Evolutionary conservation across 1,140 invertebrate species (phyloP).

Genomic region (Elymnias hypermnestra): DNA sequence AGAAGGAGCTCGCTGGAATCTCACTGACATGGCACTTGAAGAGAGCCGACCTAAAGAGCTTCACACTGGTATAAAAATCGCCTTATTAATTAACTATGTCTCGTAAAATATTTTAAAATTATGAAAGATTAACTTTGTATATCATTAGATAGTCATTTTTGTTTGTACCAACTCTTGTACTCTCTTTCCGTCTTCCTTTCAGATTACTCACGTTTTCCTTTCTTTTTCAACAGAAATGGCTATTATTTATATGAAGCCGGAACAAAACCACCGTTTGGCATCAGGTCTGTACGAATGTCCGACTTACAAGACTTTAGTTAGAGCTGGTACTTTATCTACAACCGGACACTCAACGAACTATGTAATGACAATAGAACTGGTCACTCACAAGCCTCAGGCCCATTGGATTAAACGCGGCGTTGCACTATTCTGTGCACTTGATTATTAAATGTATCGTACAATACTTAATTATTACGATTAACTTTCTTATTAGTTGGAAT

Average conservation of each 20-base stretch:
- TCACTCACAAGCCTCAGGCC: constrained; percentile 76
- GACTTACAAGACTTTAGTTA: constrained; percentile 84
- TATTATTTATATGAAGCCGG: constrained; percentile 78
- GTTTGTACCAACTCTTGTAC: too few relatives aligned
- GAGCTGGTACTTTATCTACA: constrained; percentile 84
- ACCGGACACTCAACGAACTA: constrained; percentile 90
- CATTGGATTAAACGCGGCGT: constrained; percentile 90
- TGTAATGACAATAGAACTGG: constrained; percentile 83
- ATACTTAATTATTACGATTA: too few relatives aligned
- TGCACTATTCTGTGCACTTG: constrained; percentile 85
- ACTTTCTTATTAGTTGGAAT: too few relatives aligned
- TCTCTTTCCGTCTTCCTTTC: too few relatives aligned
- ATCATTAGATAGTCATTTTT: too few relatives aligned
- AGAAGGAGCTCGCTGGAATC: constrained; percentile 85
- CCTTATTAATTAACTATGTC: too few relatives aligned
- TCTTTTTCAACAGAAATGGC: constrained; percentile 76
- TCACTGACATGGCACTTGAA: constrained; percentile 58
- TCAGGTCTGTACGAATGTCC: constrained; percentile 81
- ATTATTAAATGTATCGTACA: constrained; percentile 75
- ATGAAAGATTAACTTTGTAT: too few relatives aligned
- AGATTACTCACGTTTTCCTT: too few relatives aligned
- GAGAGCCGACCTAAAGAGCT: constrained; percentile 81
- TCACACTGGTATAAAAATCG: constrained; percentile 80
- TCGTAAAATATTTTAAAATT: too few relatives aligned
- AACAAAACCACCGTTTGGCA: constrained; percentile 69